phyloP scores from a whole-genome alignment of 2,113 vertebrate genomes.

The Cygnus atratus region DNA sequence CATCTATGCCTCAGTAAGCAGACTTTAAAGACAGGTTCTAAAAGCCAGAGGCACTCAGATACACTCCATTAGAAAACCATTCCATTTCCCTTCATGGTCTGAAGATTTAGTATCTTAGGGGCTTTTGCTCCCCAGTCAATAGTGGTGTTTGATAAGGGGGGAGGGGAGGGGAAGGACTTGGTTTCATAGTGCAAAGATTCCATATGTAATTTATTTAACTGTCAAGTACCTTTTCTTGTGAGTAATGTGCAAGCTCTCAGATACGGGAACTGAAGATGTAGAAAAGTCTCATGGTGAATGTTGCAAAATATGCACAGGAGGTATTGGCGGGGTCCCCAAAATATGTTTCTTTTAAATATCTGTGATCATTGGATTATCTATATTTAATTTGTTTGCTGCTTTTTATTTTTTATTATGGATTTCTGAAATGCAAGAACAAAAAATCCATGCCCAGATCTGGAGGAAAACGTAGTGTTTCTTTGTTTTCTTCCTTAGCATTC shows the following conservation, averaged over 20 bases:
- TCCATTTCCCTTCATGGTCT: conserved; percentile 58
- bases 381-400: neutral
- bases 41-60: conserved; percentile 58
- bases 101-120: conserved; percentile 48
- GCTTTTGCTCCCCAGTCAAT: conserved; percentile 36
- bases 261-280: conserved; percentile 6
- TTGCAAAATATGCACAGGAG: neutral
- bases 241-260: neutral
- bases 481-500: neutral
- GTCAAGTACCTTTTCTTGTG: conserved; percentile 29
- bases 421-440: neutral
- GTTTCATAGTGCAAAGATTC: neutral
- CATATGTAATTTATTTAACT: conserved; percentile 41
- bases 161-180: neutral
- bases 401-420: neutral
- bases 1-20: conserved; percentile 59
- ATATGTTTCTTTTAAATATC: neutral
- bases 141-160: conserved; percentile 1
- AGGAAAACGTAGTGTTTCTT: neutral
- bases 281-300: neutral
- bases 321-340: neutral
- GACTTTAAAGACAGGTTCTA: conserved; percentile 46
- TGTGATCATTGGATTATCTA: neutral
- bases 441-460: neutral
- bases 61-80: conserved; percentile 51